These are phyloP conservation scores for Nymphalis io DNA, from an alignment of 1,140 invertebrate genomes.

Conservation along the genomic window DNA sequence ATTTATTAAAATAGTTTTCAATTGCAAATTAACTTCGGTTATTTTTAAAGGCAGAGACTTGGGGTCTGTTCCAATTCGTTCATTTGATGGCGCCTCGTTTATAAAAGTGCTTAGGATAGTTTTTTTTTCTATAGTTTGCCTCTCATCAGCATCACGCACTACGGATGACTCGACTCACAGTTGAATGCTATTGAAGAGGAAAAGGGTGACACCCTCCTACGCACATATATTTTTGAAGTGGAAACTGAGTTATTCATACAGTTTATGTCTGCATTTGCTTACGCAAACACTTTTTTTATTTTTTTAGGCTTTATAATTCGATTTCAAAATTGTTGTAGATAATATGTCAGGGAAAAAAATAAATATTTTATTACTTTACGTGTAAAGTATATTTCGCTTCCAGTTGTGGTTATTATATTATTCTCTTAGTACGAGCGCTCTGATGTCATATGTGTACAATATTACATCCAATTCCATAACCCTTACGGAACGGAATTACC, in stretches of 20 bases:
- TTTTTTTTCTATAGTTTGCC: conserved; percentile 43
- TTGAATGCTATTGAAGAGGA: conserved; percentile 61
- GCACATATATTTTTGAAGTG: conserved; percentile 67
- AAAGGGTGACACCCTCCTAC: conserved; percentile 72
- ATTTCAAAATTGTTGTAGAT: neutral
- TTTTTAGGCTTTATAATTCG: neutral
- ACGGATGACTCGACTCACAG: conserved; percentile 54
- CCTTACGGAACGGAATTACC: conserved; percentile 59
- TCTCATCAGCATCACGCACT: conserved; percentile 47
- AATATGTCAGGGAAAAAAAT: neutral
- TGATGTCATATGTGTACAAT: conserved; percentile 15
- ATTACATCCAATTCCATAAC: conserved; percentile 56
- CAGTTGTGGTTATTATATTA: neutral
- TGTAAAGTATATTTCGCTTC: too few relatives aligned
- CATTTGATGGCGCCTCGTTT: neutral
- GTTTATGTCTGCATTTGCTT: conserved; percentile 21
- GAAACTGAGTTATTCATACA: conserved; percentile 55
- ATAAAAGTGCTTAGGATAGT: conserved; percentile 8
- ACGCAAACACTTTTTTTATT: conserved; percentile 12
- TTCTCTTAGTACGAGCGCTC: neutral
- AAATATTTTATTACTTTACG: neutral
- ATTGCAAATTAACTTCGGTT: too few relatives aligned
- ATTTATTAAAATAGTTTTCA: too few relatives aligned
- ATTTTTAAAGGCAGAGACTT: too few relatives aligned
- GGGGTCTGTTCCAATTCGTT: neutral